Conservation (phyloP, 2,797 vertebrate genomes). For the Rhabdophis nuchalis region DNA sequence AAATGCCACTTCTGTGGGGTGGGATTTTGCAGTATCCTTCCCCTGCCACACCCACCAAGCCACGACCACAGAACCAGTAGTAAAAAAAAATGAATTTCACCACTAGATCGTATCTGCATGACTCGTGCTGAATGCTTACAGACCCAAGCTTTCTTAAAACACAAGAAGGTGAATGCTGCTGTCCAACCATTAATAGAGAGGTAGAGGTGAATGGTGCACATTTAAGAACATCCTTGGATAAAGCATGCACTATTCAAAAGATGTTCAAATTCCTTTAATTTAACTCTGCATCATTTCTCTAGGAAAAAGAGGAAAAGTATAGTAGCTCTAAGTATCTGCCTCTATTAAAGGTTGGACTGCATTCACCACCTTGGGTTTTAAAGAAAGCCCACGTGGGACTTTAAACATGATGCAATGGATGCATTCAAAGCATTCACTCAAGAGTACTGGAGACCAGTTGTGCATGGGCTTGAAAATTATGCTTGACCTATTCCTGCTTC, state of each 20-base stretch:
- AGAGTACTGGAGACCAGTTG: neutral
- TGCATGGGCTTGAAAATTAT: neutral
- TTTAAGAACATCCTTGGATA: neutral
- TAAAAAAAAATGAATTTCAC: no score
- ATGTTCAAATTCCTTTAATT: neutral
- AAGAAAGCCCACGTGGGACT: neutral
- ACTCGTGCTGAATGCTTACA: neutral
- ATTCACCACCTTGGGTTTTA: neutral
- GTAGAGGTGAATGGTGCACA: neutral
- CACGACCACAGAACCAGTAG: no score
- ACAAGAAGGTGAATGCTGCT: neutral
- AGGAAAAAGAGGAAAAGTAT: neutral
- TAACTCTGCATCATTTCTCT: neutral
- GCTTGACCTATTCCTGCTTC: neutral
- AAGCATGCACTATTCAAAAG: neutral
- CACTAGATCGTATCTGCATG: neutral
- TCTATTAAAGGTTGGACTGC: neutral
- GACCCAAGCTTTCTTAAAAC: neutral
- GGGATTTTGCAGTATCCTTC: no score
- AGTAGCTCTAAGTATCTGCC: neutral
- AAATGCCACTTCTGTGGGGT: no score
- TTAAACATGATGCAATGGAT: rapidly evolving
- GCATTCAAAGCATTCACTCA: neutral
- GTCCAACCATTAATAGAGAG: neutral
- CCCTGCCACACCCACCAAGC: no score